phyloP scores from a whole-genome alignment of 1,140 invertebrate genomes.

The Melanaphis sacchari region DNA sequence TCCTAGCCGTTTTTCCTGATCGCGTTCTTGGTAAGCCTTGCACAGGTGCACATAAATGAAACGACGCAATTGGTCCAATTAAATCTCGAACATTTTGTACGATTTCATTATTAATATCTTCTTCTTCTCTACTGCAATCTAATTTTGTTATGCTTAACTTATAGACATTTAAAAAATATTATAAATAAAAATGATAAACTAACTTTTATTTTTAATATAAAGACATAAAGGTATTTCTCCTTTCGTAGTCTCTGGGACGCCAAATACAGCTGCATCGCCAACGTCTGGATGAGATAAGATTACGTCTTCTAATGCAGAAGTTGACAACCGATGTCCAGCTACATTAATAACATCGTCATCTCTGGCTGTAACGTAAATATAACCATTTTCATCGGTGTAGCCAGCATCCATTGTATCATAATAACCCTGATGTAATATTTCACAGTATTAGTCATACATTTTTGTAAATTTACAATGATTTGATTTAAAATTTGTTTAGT shows the following conservation, averaged over 20 bases:
- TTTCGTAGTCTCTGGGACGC: conserved; percentile 86
- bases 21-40: conserved; percentile 78
- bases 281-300: conserved; percentile 82
- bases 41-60: conserved; percentile 78
- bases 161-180: not conserved
- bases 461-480: not conserved
- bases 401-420: conserved; percentile 97
- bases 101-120: conserved; percentile 72
- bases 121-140: conserved; percentile 69
- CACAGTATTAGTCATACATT: not conserved
- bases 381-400: conserved; percentile 81
- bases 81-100: conserved; percentile 77
- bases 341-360: conserved; percentile 97
- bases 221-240: conserved; percentile 89
- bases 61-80: conserved; percentile 89
- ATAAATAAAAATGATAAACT: conserved; percentile 59
- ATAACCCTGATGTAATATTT: conserved; percentile 74
- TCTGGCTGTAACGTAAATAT: conserved; percentile 85
- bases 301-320: conserved; percentile 87
- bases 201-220: conserved; percentile 75
- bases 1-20: conserved; percentile 84
- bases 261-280: conserved; percentile 85
- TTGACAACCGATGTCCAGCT: conserved; percentile 88
- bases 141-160: conserved; percentile 29
- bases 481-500: no score